Base-by-base conservation (phyloP, 2,113 vertebrate species). In the Megalops atlanticus region DNA sequence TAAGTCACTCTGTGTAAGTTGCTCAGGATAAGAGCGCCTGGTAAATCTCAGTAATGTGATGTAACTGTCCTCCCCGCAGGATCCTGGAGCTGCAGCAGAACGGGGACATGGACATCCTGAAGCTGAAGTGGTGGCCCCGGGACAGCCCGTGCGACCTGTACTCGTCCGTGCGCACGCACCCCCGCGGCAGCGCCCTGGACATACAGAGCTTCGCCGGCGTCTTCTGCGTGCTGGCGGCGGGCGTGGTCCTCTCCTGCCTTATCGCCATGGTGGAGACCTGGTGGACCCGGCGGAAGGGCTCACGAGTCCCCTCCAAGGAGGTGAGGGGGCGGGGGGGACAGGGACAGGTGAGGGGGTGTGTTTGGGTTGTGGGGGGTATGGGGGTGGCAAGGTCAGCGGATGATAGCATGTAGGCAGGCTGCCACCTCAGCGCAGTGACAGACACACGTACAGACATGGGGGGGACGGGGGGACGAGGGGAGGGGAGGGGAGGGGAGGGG, bases 201-300 rank as follows among this genome's bases (percentile, higher is more conserved):
- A 98, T 99, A 91, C 97, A 97, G 91, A 99, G 97, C 90, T 98
- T 99, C 79, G 97, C 98, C 2, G 98, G 98, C 0, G 98, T 99
- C 52, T 99, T 99, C 93, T 99, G 96, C 31, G 96, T 99, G 89
- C 94, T 99, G 76, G 98, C 98, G 1, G 98, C 96, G 14, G 98
- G 98, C 0, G 95, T 99, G 85, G 95, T 99, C 80, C 94, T 99
- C n/a, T 98, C 98, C 90, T 99, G 98, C 91, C 95, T 99, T 89
- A 99, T 99, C 88, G 98, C 97, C 86, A 98, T 98, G 94, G 94
- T 99, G 91, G 98, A 99, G 93, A 98, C 97, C 0, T 99, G 98
- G 97, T 99, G 98, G 98, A 97, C 95, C 88, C 95, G 97, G 87
- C 95, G 96, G 86, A 99, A 98, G 94, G 97, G 97, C 90, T 99